Conservation (phyloP, 1,140 invertebrate genomes). For the Drusus annulatus region DNA sequence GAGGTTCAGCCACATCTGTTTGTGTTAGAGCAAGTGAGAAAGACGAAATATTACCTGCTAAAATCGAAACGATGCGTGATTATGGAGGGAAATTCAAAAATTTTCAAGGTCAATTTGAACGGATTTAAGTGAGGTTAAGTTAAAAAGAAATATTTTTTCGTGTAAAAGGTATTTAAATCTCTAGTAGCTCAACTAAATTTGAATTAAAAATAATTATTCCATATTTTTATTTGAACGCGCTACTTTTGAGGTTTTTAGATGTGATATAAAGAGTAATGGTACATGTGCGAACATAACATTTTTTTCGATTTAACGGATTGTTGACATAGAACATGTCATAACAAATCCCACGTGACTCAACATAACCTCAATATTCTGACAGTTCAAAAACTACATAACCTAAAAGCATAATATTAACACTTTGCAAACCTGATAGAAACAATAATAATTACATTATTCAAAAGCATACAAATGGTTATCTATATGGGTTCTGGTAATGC, state of each 20-base stretch:
- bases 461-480: too few relatives aligned
- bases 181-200: too few relatives aligned
- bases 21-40: conserved; percentile 15
- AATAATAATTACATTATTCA: too few relatives aligned
- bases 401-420: conserved; percentile 39
- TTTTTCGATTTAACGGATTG: conserved; percentile 44
- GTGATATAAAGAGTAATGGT: conserved; percentile 6
- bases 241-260: too few relatives aligned
- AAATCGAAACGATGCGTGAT: neutral
- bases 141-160: neutral
- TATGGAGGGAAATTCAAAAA: conserved; percentile 42
- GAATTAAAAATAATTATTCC: too few relatives aligned
- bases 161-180: too few relatives aligned
- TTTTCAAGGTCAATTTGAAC: conserved; percentile 41
- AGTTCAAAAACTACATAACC: conserved; percentile 45
- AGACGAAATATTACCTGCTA: neutral
- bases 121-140: conserved; percentile 46
- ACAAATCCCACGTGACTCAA: conserved; percentile 39
- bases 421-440: neutral
- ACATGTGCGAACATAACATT: conserved; percentile 51
- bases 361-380: conserved; percentile 44
- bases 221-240: too few relatives aligned
- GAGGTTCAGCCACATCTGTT: neutral
- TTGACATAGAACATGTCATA: conserved; percentile 55
- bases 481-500: too few relatives aligned